A percentile compares a stretch with the other conserved stretches of the same genome.
These are phyloP conservation scores for Nymphalis io DNA, from an alignment of 1,140 invertebrate species.

Conservation along the genomic window DNA sequence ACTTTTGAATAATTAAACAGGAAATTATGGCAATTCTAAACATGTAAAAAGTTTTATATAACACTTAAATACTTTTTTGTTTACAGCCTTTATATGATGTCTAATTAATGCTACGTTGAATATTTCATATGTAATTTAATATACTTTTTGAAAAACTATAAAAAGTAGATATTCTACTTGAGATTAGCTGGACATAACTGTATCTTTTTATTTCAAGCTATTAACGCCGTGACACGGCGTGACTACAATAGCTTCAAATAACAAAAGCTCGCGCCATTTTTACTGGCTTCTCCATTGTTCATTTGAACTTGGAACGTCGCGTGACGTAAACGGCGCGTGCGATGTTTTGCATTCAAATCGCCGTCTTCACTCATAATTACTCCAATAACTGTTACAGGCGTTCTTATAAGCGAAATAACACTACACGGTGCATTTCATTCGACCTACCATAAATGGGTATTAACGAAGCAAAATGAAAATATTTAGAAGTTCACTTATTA, in stretches of 20 bases:
- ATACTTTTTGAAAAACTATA: no score
- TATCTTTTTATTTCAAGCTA: background rate
- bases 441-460: background rate
- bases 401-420: conserved; percentile 19
- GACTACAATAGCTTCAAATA: conserved; percentile 59
- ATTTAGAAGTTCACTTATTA: no score
- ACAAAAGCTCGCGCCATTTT: conserved; percentile 76
- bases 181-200: background rate
- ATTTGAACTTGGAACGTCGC: conserved; percentile 72
- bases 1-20: background rate
- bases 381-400: conserved; percentile 37
- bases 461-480: background rate
- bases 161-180: no score
- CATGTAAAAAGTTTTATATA: background rate
- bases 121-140: no score
- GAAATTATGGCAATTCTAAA: background rate
- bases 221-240: conserved; percentile 2
- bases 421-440: conserved; percentile 5
- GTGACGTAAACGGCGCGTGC: conserved; percentile 71
- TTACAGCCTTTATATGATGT: no score
- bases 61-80: background rate
- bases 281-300: conserved; percentile 62
- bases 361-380: conserved; percentile 31
- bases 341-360: conserved; percentile 64
- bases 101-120: no score